A percentile compares a stretch with the other conserved stretches of the same genome.
Evolutionary conservation across 2,797 vertebrate species (phyloP).

Genomic region (Pantherophis alleghaniensis): DNA sequence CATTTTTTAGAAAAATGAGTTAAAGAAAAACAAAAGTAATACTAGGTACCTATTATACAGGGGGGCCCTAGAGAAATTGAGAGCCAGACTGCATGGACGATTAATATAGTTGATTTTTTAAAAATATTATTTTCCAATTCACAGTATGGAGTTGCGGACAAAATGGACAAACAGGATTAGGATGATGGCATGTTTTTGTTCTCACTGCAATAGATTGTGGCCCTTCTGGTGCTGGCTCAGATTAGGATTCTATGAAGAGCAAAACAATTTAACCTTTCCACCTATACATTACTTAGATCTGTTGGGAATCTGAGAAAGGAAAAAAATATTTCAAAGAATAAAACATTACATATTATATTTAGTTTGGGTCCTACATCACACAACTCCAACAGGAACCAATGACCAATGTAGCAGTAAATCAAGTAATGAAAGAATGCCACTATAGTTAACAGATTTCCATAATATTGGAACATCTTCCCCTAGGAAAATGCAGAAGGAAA

Average conservation of each 20-base stretch:
- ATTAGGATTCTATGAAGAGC: not conserved
- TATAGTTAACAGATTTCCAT: not conserved
- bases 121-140: not conserved
- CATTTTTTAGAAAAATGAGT: not conserved
- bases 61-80: not conserved
- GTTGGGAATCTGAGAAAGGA: not conserved
- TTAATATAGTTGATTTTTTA: not conserved
- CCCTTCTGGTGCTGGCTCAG: not conserved
- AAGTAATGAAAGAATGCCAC: not conserved
- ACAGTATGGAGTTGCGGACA: not conserved
- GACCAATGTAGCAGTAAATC: not conserved
- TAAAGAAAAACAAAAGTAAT: not conserved
- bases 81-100: not conserved
- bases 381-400: not conserved
- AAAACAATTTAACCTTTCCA: not conserved
- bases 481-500: not conserved
- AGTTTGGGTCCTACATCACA: not conserved
- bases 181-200: not conserved
- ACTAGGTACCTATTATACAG: not conserved
- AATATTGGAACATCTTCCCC: not conserved
- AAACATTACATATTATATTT: not conserved
- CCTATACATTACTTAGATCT: not conserved
- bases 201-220: not conserved
- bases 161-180: not conserved
- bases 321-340: not conserved